Evolutionary conservation across 2,888 invertebrate genomes (phyloP), one percentile per base, ranked within the genome.

Genomic region (Colletes collaris): DNA sequence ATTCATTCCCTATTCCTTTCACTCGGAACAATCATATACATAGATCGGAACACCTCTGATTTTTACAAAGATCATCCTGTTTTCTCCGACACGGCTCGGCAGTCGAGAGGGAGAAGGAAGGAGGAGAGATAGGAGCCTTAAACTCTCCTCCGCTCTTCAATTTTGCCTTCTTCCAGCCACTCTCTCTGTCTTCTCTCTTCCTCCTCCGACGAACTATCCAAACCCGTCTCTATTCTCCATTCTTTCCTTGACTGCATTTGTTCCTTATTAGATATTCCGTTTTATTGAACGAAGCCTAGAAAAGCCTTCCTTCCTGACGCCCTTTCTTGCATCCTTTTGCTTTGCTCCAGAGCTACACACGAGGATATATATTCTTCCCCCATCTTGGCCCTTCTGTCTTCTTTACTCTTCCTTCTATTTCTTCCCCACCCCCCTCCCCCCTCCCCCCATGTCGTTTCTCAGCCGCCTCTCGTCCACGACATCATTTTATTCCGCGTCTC

Each of bases 221-320:
- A 58, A 64, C 59, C 62, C 63, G 37, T 69, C 82, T 68, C 72
- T 77, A 76, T 75, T 81, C 75, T 81, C 88, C 85, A 86, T 89
- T 88, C 88, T 86, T 86, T 86, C 84, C 85, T 86, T 87, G 84
- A 87, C 88, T 89, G 86, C 89, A 89, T 90, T 90, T 89, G 88
- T 88, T 85, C 88, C 89, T 91, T 91, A 91, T 91, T 90, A 90
- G 90, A 92, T 91, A 91, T 92, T 92, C 91, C 91, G 90, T 91
- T 91, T 90, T 90, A 91, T 91, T 89, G 90, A 90, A 87, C 87
- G 84, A 83, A 85, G 83, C 86, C 85, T 88, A 88, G 89, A 76
- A 27, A 27, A 88, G 87, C 83, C 82, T 87, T 81, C 84, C 76
- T 83, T 84, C 80, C 73, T 82, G 66, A 78, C 82, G 82, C 70